Evolutionary conservation across 2,113 vertebrate genomes (phyloP).

Genomic region (Callipepla californica): DNA sequence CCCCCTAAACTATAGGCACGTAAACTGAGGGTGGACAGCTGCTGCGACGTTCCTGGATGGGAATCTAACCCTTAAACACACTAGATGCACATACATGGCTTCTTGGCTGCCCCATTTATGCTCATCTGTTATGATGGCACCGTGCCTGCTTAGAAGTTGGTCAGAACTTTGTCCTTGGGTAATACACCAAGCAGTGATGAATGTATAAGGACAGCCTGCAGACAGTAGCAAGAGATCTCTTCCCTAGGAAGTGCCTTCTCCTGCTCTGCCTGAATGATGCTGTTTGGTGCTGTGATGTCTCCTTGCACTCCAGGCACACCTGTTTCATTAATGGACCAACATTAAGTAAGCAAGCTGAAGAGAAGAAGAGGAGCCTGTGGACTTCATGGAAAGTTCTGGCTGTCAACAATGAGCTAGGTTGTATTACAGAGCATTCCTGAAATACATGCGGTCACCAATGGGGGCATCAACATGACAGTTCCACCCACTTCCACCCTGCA

Average conservation of each 20-base stretch:
- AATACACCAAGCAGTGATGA: constrained; percentile 15
- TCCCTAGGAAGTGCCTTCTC: constrained; percentile 28
- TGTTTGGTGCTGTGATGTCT: neutral
- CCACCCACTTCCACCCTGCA: constrained; percentile 51
- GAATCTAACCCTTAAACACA: constrained; percentile 69
- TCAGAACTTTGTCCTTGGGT: constrained; percentile 70
- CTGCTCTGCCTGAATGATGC: neutral
- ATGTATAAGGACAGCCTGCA: constrained; percentile 28
- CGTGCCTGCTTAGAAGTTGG: constrained; percentile 68
- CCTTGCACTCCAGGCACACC: neutral
- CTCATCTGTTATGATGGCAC: constrained; percentile 75
- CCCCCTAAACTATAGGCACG: constrained; percentile 73
- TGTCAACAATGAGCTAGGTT: constrained; percentile 68
- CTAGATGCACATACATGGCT: constrained; percentile 71
- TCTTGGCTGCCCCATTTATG: constrained; percentile 72
- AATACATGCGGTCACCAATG: constrained; percentile 50
- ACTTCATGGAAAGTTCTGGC: constrained; percentile 62
- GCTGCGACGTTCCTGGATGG: constrained; percentile 67
- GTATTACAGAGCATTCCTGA: constrained; percentile 66
- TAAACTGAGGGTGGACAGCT: constrained; percentile 76
- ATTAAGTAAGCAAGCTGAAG: neutral
- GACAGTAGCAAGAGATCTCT: neutral
- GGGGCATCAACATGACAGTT: constrained; percentile 43
- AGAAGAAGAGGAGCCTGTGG: constrained; percentile 33
- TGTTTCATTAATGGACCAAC: neutral